These are phyloP conservation scores for Drosophila cognata DNA, from an alignment of 2,888 invertebrate genomes.

Conservation along the genomic window DNA sequence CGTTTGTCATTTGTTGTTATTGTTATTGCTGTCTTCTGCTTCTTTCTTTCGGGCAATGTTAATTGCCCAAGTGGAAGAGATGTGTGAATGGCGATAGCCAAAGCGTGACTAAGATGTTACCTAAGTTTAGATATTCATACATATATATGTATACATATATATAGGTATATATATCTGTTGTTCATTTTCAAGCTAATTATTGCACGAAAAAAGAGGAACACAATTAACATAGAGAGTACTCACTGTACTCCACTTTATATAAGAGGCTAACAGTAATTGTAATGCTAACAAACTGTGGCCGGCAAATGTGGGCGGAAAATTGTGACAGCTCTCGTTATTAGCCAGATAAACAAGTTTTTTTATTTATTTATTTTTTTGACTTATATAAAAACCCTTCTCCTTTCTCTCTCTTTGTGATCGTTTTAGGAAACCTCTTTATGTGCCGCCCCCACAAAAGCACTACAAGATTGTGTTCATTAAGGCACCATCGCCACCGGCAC, in stretches of 20 bases:
- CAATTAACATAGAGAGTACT: conserved; percentile 64
- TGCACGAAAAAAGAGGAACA: conserved; percentile 40
- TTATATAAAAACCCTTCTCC: conserved; percentile 32
- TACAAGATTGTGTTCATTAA: conserved; percentile 93
- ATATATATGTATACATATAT: not conserved
- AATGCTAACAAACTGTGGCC: conserved; percentile 4
- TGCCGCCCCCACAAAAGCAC: conserved; percentile 90
- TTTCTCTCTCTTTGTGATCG: conserved; percentile 13
- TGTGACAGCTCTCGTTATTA: conserved; percentile 59
- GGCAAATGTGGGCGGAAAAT: conserved; percentile 43
- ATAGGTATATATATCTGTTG: not conserved
- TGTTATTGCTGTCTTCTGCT: conserved; percentile 28
- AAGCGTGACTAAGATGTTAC: conserved; percentile 78
- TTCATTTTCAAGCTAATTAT: conserved; percentile 67
- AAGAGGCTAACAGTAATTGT: conserved; percentile 40
- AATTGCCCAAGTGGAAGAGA: conserved; percentile 64
- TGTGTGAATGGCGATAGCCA: conserved; percentile 71
- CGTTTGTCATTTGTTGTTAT: conserved; percentile 3
- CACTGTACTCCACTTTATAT: conserved; percentile 50
- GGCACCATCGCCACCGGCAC: conserved; percentile 88
- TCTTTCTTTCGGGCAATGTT: conserved; percentile 58
- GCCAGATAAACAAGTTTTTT: conserved; percentile 40
- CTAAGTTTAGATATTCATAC: conserved; percentile 59
- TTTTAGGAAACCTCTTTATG: conserved; percentile 86
- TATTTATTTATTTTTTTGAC: not conserved